These are phyloP conservation scores for Conus betulinus DNA, from an alignment of 1,140 invertebrate species.

Conservation along the genomic window DNA sequence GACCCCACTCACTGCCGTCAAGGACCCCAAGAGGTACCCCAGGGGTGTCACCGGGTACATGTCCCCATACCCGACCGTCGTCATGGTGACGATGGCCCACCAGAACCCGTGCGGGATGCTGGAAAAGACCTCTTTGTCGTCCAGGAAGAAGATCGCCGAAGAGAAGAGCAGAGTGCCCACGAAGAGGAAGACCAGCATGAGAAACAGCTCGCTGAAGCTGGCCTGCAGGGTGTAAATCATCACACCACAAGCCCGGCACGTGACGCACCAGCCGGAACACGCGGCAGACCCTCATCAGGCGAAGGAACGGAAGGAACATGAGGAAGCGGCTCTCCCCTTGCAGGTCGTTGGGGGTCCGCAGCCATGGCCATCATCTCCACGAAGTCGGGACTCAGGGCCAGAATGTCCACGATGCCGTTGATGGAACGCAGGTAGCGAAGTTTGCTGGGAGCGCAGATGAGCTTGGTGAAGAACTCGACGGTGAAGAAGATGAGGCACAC, in stretches of 20 bases:
- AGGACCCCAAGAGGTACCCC: conserved; percentile 66
- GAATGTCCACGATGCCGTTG: conserved; percentile 87
- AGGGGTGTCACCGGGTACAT: conserved; percentile 77
- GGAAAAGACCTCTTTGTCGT: conserved; percentile 42
- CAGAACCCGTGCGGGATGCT: conserved; percentile 98
- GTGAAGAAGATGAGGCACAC: conserved; percentile 76
- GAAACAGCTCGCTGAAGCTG: conserved; percentile 97
- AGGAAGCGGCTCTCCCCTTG: conserved; percentile 17
- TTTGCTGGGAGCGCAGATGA: conserved; percentile 73
- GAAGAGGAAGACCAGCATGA: conserved; percentile 98
- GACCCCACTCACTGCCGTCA: conserved; percentile 97
- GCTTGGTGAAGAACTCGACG: conserved; percentile 69
- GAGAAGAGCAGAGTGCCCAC: conserved; percentile 99
- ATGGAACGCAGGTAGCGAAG: conserved; percentile 79
- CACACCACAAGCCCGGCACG: conserved; percentile 96
- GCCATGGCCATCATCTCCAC: conserved; percentile 51
- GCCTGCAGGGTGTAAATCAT: conserved; percentile 98
- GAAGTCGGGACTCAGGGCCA: conserved; percentile 75
- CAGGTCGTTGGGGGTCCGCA: conserved; percentile 16
- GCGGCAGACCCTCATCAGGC: conserved; percentile 60
- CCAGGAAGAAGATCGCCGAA: conserved; percentile 78
- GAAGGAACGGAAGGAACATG: conserved; percentile 46
- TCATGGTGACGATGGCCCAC: conserved; percentile 93
- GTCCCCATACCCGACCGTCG: conserved; percentile 98
- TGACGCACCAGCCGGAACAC: conserved; percentile 78